Evolutionary conservation across 1,140 invertebrate species (phyloP).

Genomic region (Eumeta japonica): DNA sequence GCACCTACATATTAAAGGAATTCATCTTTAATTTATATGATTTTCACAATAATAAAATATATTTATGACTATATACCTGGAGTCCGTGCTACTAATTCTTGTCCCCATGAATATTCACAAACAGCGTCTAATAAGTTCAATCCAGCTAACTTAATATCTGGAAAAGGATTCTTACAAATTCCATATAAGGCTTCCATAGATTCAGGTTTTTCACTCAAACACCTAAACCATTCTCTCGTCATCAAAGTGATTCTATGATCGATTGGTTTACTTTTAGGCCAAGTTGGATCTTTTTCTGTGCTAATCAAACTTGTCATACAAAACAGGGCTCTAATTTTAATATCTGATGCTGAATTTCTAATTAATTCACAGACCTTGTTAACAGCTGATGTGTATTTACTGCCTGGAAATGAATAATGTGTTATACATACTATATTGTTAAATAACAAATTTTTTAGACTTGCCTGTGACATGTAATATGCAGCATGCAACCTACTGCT

Average conservation of each 20-base stretch:
- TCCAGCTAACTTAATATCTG: slow-evolving; percentile 60
- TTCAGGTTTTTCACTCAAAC: slow-evolving; percentile 35
- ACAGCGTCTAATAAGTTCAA: slow-evolving; percentile 57
- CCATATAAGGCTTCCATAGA: slow-evolving; percentile 49
- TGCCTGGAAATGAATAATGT: slow-evolving; percentile 24
- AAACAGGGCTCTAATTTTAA: slow-evolving; percentile 63
- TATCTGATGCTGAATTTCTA: slow-evolving; percentile 58
- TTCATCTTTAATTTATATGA: not conserved
- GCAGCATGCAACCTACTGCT: too few relatives aligned
- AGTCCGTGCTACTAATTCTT: slow-evolving; percentile 58
- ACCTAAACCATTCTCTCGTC: slow-evolving; percentile 56
- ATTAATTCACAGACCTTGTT: slow-evolving; percentile 58
- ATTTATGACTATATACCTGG: slow-evolving; percentile 49
- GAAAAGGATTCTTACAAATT: slow-evolving; percentile 64
- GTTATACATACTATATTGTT: not conserved
- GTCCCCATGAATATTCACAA: slow-evolving; percentile 63
- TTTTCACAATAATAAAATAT: not conserved
- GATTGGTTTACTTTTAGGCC: slow-evolving; percentile 15
- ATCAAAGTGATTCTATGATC: slow-evolving; percentile 52
- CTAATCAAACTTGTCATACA: slow-evolving; percentile 60
- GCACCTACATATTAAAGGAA: slow-evolving; percentile 1
- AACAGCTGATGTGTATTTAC: slow-evolving; percentile 53
- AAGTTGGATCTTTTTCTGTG: slow-evolving; percentile 28
- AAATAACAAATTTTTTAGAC: not conserved
- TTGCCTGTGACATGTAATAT: too few relatives aligned